A percentile compares a stretch with the other conserved stretches of the same genome.
Conservation (phyloP, 2,113 vertebrate genomes). For the Siphamia tubifer region DNA sequence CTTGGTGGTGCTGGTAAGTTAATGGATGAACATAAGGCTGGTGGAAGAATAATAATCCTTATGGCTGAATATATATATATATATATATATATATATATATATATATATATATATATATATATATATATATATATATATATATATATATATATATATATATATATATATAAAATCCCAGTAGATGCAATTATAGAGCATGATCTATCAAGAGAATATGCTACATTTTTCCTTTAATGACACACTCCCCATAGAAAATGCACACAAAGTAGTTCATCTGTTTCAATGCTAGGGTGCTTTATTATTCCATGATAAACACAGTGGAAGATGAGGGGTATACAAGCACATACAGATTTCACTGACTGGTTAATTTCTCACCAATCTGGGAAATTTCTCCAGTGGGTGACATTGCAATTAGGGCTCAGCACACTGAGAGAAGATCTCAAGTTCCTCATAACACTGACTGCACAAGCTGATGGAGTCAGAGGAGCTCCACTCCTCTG, state of each 20-base stretch:
- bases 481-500: constrained; percentile 29
- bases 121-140: constrained; percentile 40
- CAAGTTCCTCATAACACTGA: constrained; percentile 44
- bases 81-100: constrained; percentile 42
- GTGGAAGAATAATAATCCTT: constrained; percentile 49
- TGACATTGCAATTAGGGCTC: constrained; percentile 61
- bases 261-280: constrained; percentile 7
- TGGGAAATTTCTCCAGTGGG: constrained; percentile 59
- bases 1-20: constrained; percentile 52
- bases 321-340: not conserved
- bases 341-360: constrained; percentile 39
- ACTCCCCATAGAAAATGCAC: constrained; percentile 28
- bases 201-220: constrained; percentile 32
- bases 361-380: constrained; percentile 55
- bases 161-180: constrained; percentile 53
- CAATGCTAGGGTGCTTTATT: constrained; percentile 15
- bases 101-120: constrained; percentile 37
- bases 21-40: constrained; percentile 49
- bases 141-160: constrained; percentile 30
- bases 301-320: constrained; percentile 5
- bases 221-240: constrained; percentile 46
- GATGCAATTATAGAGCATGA: constrained; percentile 44
- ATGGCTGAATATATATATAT: constrained; percentile 44
- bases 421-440: constrained; percentile 39
- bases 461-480: constrained; percentile 35